Evolutionary conservation across 2,888 invertebrate species (phyloP).

Genomic region (Dryadula phaetusa): DNA sequence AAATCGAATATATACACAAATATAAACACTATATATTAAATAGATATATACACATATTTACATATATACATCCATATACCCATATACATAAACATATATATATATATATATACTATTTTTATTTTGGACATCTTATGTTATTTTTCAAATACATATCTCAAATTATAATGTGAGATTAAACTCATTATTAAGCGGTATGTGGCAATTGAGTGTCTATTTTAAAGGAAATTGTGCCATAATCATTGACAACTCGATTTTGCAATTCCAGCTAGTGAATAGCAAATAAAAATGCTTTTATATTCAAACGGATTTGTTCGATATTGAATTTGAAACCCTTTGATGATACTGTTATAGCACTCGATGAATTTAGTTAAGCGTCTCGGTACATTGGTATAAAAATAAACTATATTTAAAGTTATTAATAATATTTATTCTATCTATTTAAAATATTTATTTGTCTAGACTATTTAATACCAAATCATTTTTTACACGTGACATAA

Average conservation of each 20-base stretch:
- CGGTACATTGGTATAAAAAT: conserved; percentile 28
- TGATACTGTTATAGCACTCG: conserved; percentile 56
- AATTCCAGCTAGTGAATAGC: conserved; percentile 57
- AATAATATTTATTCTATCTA: conserved; percentile 5
- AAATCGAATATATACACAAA: no score
- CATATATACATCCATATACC: no score
- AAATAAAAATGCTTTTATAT: conserved; percentile 65
- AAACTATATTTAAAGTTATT: conserved; percentile 29
- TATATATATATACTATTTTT: no score
- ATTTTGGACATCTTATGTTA: no score
- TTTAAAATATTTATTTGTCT: conserved; percentile 11
- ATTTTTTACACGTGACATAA: no score
- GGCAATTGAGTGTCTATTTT: conserved; percentile 39
- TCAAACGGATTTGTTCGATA: conserved; percentile 57
- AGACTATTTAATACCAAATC: neutral
- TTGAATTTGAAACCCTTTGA: conserved; percentile 61
- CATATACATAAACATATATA: no score
- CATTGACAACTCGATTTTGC: conserved; percentile 56
- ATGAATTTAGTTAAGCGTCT: conserved; percentile 52
- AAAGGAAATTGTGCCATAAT: conserved; percentile 58
- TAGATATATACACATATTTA: no score
- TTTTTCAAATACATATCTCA: neutral
- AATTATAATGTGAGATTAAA: neutral
- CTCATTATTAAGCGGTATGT: neutral
- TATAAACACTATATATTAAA: no score